Evolutionary conservation across 2,797 vertebrate genomes (phyloP).

Genomic region (Meda fulgida): DNA sequence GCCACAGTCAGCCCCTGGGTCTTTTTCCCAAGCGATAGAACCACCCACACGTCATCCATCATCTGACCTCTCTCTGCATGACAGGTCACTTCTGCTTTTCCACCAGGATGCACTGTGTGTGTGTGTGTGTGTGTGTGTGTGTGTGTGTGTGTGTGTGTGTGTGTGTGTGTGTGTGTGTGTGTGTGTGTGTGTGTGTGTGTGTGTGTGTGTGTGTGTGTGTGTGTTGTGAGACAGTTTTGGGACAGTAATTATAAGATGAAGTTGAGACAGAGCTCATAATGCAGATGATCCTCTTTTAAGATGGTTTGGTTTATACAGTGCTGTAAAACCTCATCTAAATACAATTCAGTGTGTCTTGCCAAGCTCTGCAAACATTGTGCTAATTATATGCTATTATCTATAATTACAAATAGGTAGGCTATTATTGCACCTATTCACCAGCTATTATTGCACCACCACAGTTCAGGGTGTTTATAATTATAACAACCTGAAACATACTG

Average conservation of each 20-base stretch:
- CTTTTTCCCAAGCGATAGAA: constrained; percentile 92
- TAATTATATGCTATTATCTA: constrained; percentile 34
- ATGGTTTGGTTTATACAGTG: not conserved
- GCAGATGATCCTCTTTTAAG: not conserved
- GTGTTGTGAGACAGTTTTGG: not conserved
- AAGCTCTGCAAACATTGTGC: constrained; percentile 25
- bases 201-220: not conserved
- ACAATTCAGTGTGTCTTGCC: not conserved
- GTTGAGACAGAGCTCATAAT: constrained; percentile 24
- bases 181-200: constrained; percentile 9
- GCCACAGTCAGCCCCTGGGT: constrained; percentile 91
- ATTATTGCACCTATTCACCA: constrained; percentile 23
- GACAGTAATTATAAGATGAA: constrained; percentile 36
- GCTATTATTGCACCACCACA: constrained; percentile 3
- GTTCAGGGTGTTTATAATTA: constrained; percentile 12
- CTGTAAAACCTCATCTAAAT: constrained; percentile 20
- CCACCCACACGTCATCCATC: constrained; percentile 68
- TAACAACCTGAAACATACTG: constrained; percentile 27
- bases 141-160: too few relatives aligned
- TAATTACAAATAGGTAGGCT: constrained; percentile 35
- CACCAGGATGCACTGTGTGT: constrained; percentile 68
- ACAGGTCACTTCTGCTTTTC: constrained; percentile 63
- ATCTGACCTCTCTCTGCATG: constrained; percentile 60
- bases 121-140: constrained; percentile 30
- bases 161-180: constrained; percentile 50